Evolutionary conservation across 1,140 invertebrate genomes (phyloP), one percentile per base, ranked within the genome.

Genomic region (Eupristina koningsbergeri): DNA sequence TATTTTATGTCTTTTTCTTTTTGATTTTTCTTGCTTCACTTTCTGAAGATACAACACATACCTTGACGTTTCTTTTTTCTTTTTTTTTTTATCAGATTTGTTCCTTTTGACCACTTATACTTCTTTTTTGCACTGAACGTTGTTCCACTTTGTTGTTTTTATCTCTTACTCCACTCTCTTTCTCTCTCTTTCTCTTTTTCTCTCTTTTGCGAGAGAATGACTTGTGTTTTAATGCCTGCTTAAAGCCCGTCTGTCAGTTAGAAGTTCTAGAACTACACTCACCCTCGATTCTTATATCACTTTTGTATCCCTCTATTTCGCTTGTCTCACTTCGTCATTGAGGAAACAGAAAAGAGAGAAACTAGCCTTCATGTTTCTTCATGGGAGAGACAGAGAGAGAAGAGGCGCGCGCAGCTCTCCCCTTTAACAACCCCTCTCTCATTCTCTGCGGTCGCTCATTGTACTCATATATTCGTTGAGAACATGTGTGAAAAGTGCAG

Each of bases 241-340:
- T 76, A 29, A 63, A 83, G 67, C 73, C 82, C 63, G 50, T 83
- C 82, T 83, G 76, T 50, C 69, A 22, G 69, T 63, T 74, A 31
- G 17, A 9, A 34, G 36, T 75, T 74, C 22, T 53, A 11, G 50
- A 41, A 17, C 3, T 36, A 34, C 64, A 36, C 76, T 45, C 76
- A 50, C 83, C 83, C 76, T 75, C 53, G 64, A 74, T 69, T 64
- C 67, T 58, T 58, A 47, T 39, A 61, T 50, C 67, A 22, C 39
- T 67, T 67, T 80, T 80, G 34, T 67, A 22, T 41, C 39, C 61
- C 3, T 76, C 61, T 76, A 45, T 47, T 67, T 78, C 81, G 29
- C 34, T 79, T 19, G 26, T 22, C 50, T 71, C 75, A 26, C 81
- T 41, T 64, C 11, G 34, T 36, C 74, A 81, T 58, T 34, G 45